Percentiles rank a stretch among this genome's conserved stretches.
These are phyloP conservation scores for Drosophila birchii DNA, from an alignment of 2,888 invertebrate genomes.

Conservation along the genomic window DNA sequence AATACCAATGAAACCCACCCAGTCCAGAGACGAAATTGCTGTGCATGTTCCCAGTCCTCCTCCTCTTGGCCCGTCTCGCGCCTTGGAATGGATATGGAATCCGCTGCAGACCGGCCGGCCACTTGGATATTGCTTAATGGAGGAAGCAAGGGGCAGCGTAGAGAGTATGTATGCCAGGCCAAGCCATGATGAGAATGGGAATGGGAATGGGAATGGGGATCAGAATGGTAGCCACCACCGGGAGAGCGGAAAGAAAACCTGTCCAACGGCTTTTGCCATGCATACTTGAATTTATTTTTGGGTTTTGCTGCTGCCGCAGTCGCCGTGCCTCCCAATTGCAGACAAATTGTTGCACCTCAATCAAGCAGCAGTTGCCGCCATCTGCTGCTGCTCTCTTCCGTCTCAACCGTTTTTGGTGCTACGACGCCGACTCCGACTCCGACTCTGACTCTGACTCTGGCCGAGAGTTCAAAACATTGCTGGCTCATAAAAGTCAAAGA, in stretches of 20 bases:
- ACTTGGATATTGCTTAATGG: conserved; percentile 39
- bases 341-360: conserved; percentile 79
- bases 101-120: conserved; percentile 69
- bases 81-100: conserved; percentile 27
- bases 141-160: conserved; percentile 12
- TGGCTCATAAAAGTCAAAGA: conserved; percentile 52
- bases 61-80: neutral
- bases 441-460: conserved; percentile 18
- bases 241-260: conserved; percentile 53
- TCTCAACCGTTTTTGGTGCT: conserved; percentile 11
- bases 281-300: conserved; percentile 58
- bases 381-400: conserved; percentile 46
- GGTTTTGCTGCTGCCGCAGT: conserved; percentile 32
- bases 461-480: conserved; percentile 40
- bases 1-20: conserved; percentile 64
- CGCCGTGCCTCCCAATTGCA: conserved; percentile 64
- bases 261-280: conserved; percentile 66
- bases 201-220: conserved; percentile 29
- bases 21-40: conserved; percentile 72
- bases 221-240: conserved; percentile 17
- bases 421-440: conserved; percentile 16
- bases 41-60: conserved; percentile 62
- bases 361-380: conserved; percentile 64
- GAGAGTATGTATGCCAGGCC: conserved; percentile 1
- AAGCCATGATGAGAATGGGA: conserved; percentile 18